These are phyloP conservation scores for Lysandra coridon DNA, from an alignment of 2,888 invertebrate genomes.

Conservation along the genomic window DNA sequence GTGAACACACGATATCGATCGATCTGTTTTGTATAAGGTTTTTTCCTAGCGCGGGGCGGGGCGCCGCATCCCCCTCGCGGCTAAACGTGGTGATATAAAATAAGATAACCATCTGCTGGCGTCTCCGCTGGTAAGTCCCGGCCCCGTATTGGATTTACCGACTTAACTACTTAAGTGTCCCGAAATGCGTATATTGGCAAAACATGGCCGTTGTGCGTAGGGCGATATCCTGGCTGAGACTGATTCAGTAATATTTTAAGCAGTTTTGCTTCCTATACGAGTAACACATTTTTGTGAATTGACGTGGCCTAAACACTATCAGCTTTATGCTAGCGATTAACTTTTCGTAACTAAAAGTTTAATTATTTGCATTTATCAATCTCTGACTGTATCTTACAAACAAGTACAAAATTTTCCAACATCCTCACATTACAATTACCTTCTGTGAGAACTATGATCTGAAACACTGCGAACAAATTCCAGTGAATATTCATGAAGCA, in stretches of 20 bases:
- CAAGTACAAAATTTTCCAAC: background rate
- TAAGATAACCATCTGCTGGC: conserved; percentile 38
- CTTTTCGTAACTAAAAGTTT: background rate
- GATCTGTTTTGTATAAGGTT: conserved; percentile 72
- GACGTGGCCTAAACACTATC: background rate
- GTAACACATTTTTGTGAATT: background rate
- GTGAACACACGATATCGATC: conserved; percentile 66
- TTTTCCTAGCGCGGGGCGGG: conserved; percentile 57
- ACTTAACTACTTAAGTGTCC: background rate
- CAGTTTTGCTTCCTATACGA: background rate
- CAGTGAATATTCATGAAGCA: background rate
- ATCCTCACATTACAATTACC: background rate
- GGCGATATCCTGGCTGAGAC: background rate
- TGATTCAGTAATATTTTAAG: background rate
- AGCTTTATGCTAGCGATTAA: background rate
- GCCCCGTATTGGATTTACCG: conserved; percentile 34
- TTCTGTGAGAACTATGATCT: background rate
- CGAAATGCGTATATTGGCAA: background rate
- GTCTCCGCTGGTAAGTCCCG: conserved; percentile 47
- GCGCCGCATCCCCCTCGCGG: conserved; percentile 51
- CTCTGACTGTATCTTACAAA: background rate
- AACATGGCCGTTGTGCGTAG: conserved; percentile 29
- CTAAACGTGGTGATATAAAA: conserved; percentile 43
- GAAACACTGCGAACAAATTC: background rate
- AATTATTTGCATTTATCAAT: background rate